phyloP scores from a whole-genome alignment of 1,140 invertebrate genomes.

The Bombus huntii region DNA sequence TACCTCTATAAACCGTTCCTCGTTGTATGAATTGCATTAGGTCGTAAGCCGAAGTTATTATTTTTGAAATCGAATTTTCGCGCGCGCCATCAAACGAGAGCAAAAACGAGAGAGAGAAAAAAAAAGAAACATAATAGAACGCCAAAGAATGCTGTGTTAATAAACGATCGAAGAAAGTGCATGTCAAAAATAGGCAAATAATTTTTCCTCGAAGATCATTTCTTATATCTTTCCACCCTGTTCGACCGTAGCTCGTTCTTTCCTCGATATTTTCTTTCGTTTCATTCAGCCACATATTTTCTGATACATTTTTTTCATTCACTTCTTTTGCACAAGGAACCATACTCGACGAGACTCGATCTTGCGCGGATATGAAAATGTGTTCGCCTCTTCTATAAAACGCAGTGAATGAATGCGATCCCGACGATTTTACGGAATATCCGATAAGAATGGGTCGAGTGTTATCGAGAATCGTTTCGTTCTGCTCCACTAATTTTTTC shows the following conservation, averaged over 20 bases:
- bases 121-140: background rate
- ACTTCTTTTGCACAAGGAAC: constrained; percentile 11
- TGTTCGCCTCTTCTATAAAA: constrained; percentile 1
- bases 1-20: background rate
- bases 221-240: background rate
- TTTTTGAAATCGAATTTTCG: background rate
- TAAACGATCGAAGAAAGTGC: constrained; percentile 59
- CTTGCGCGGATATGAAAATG: constrained; percentile 1
- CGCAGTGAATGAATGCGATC: background rate
- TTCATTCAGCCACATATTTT: background rate
- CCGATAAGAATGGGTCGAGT: constrained; percentile 46
- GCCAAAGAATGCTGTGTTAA: constrained; percentile 44
- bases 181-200: constrained; percentile 26
- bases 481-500: constrained; percentile 45
- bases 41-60: background rate
- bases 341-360: constrained; percentile 29
- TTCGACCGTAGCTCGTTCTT: background rate
- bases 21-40: background rate
- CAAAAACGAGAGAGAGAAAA: background rate
- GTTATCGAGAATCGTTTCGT: constrained; percentile 53
- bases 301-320: constrained; percentile 1
- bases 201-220: constrained; percentile 10
- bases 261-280: background rate
- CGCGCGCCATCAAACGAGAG: background rate
- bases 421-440: constrained; percentile 24